Percentiles rank a stretch among this genome's conserved stretches.
These are phyloP conservation scores for Globicephala melas DNA, from an alignment of 2,113 vertebrate species.

Conservation along the genomic window DNA sequence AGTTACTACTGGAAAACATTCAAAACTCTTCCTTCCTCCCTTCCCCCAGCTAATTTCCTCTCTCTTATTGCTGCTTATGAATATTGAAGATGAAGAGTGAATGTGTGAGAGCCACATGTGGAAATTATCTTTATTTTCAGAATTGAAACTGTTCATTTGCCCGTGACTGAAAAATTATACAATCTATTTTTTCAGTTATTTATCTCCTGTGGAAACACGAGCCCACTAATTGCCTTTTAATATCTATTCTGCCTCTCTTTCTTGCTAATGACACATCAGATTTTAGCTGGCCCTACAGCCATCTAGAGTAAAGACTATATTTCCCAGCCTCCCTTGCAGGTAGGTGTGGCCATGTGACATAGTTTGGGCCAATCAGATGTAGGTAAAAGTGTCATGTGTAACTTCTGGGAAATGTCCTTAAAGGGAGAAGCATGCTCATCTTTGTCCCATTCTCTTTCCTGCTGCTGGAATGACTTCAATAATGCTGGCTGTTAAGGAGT, in stretches of 20 bases:
- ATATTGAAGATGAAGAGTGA: background rate
- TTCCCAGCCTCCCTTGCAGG: background rate
- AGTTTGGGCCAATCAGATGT: background rate
- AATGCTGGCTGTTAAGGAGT: background rate
- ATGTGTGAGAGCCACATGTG: background rate
- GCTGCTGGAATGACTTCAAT: background rate
- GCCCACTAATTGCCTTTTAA: background rate
- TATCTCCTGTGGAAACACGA: background rate
- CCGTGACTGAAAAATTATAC: background rate
- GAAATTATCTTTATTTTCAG: background rate
- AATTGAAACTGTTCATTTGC: background rate
- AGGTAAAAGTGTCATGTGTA: background rate
- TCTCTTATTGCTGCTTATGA: background rate
- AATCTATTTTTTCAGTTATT: background rate
- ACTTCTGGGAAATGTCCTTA: background rate
- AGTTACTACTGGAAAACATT: background rate
- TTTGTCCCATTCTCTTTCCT: background rate
- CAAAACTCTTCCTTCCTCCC: background rate
- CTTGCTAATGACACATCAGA: background rate
- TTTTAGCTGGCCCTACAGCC: background rate
- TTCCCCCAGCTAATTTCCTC: background rate
- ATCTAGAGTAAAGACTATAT: background rate
- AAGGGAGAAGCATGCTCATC: background rate
- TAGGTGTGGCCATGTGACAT: background rate
- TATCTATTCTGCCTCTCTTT: background rate